Evolutionary conservation across 1,140 invertebrate species (phyloP).

Genomic region (Orchestia grillus): DNA sequence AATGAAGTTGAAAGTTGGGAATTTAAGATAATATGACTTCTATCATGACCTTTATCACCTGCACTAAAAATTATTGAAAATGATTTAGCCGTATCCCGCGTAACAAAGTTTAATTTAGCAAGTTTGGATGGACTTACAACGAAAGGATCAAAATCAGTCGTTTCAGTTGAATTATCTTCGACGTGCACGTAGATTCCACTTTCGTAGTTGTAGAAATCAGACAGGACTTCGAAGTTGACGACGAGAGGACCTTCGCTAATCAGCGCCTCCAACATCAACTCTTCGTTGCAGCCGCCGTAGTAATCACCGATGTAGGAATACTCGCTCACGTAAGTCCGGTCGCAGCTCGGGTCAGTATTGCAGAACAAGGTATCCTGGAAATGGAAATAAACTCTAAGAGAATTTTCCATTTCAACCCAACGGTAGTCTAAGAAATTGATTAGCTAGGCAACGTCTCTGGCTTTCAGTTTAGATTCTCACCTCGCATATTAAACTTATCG

Average conservation of each 20-base stretch:
- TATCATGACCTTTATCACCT: no score
- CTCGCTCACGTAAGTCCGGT: slow-evolving; percentile 71
- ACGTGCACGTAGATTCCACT: slow-evolving; percentile 72
- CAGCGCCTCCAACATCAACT: slow-evolving; percentile 73
- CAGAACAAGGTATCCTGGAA: slow-evolving; percentile 64
- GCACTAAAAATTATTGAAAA: no score
- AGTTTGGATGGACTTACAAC: slow-evolving; percentile 69
- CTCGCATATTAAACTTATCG: background rate
- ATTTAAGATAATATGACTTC: no score
- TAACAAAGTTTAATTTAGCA: no score
- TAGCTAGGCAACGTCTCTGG: no score
- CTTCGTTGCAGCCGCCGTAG: slow-evolving; percentile 73
- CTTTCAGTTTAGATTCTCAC: background rate
- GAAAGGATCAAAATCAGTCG: slow-evolving; percentile 71
- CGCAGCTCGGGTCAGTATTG: slow-evolving; percentile 69
- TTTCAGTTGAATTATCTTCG: slow-evolving; percentile 65
- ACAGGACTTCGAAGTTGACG: slow-evolving; percentile 73
- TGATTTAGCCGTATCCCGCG: no score
- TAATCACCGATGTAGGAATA: slow-evolving; percentile 74
- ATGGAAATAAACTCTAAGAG: background rate
- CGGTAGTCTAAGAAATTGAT: background rate
- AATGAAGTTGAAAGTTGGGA: no score
- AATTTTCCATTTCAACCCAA: background rate
- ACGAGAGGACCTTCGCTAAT: slow-evolving; percentile 74
- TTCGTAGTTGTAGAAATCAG: slow-evolving; percentile 72